Base-by-base conservation (phyloP, 2,888 invertebrate genomes). In the Thysanoteuthis rhombus region DNA sequence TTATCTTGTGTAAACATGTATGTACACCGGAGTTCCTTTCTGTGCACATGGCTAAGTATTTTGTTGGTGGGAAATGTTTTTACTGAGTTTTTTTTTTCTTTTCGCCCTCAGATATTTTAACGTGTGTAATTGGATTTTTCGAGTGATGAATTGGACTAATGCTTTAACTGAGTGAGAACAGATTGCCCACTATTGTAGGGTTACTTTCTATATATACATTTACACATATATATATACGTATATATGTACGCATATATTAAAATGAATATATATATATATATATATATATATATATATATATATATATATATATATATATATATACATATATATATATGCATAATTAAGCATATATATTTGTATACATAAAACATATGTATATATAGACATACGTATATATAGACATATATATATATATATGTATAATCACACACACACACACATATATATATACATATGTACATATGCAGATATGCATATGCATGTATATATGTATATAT, bases 341-440 rank as follows among this genome's bases (percentile, higher is more conserved):
- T n/a, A n/a, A n/a, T n/a, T n/a, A n/a, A n/a, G n/a, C n/a, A n/a
- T n/a, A n/a, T n/a, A n/a, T n/a, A 38, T 90, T 22, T 90, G 25
- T 38, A 90, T 90, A 90, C 32, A 90, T 90, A n/a, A n/a, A n/a
- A n/a, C n/a, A n/a, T 89, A 89, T 89, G 16, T 89, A 89, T 89
- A 89, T n/a, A 89, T 89, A 19, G 3, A 38, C 5, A 38, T 38
- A 90, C 6, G 8, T 38, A 90, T 90, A 90, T 38, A 90, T 90
- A 90, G 10, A 90, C 38, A 90, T 90, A 90, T 90, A 90, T 90
- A 90, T 36, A 90, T 90, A 90, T 90, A 38, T 90, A 90, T 90
- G 8, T 90, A 90, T n/a, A n/a, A n/a, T n/a, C n/a, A n/a, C n/a
- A n/a, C n/a, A n/a, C n/a, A n/a, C n/a, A n/a, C 25, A 38, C 36